Base-by-base conservation (phyloP, 2,797 vertebrate genomes). In the Brachymystax lenok region DNA sequence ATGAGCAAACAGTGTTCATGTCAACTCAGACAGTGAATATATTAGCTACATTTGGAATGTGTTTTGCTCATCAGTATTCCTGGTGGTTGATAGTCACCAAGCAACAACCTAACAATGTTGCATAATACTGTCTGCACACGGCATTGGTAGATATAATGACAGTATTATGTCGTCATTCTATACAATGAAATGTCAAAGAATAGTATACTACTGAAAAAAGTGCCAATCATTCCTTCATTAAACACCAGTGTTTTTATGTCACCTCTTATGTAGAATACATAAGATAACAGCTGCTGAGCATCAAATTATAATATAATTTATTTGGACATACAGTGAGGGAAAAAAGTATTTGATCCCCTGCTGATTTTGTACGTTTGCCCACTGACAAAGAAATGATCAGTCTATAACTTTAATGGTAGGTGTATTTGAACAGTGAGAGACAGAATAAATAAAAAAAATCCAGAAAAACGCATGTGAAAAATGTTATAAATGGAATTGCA, bases 91-190 rank as follows among this genome's bases (percentile, higher is more conserved):
- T 82, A 84, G 84, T 87, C 83, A 80, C 81, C 80, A 56, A 82
- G 84, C 80, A 83, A 86, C 83, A 87, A 86, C 85, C 85, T 84
- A 83, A 69, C 78, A 76, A 64, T 21, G 78, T 91, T 90, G 76
- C 83, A 77, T 91, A 89, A 92, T 59, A 27, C 54, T 79, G 51
- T 40, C 61, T 61, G 12, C 13, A 74, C 72, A 74, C 19, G 10
- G 30, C 33, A 79, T 82, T 33, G 28, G 27, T 68, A 68, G 66
- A 33, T 30, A 30, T 30, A 35, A 30, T 68, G 73, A 73, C 71
- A 71, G 30, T 35, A 46, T 80, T 81, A 78, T 67, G 75, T 75
- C 72, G 56, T 71, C 56, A 78, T 74, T 61, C n/a, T 10, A 63
- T 63, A 63, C 21, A 63, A 63, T 63, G 21, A 24, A 19, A 63